phyloP scores from a whole-genome alignment of 2,888 invertebrate genomes.

The Deroplatys truncata region DNA sequence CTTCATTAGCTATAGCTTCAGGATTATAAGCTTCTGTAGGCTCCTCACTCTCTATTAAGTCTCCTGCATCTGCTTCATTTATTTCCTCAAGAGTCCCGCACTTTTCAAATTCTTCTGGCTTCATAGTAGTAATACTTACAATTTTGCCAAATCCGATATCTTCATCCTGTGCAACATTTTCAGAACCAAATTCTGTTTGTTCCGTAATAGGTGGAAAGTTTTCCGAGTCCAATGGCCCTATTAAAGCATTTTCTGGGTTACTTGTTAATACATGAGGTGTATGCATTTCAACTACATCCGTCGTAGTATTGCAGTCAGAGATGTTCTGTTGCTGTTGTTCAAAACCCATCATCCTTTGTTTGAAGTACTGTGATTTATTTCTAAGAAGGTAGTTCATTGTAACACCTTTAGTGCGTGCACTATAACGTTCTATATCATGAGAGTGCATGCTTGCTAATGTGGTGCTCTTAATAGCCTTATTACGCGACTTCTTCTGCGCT shows the following conservation, averaged over 20 bases:
- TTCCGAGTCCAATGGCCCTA: background rate
- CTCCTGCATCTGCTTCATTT: background rate
- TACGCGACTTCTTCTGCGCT: background rate
- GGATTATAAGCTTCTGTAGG: background rate
- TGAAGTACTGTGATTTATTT: background rate
- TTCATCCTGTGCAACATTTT: background rate
- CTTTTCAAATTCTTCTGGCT: conserved; percentile 22
- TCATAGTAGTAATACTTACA: conserved; percentile 18
- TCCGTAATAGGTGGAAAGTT: background rate
- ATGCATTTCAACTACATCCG: background rate
- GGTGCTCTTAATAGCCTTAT: conserved; percentile 20
- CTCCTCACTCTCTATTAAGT: background rate
- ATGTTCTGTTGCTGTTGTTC: background rate
- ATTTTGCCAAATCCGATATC: conserved; percentile 16
- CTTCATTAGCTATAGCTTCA: background rate
- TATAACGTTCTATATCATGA: background rate
- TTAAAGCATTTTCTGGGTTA: background rate
- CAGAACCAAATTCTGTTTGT: background rate
- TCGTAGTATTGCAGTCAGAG: background rate
- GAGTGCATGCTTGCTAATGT: background rate
- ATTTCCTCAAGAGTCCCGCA: background rate
- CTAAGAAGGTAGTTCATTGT: background rate
- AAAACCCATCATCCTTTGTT: background rate
- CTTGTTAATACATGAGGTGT: background rate
- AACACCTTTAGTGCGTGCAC: conserved; percentile 1